phyloP scores from a whole-genome alignment of 1,140 invertebrate genomes.

The Eriosoma lanigerum region DNA sequence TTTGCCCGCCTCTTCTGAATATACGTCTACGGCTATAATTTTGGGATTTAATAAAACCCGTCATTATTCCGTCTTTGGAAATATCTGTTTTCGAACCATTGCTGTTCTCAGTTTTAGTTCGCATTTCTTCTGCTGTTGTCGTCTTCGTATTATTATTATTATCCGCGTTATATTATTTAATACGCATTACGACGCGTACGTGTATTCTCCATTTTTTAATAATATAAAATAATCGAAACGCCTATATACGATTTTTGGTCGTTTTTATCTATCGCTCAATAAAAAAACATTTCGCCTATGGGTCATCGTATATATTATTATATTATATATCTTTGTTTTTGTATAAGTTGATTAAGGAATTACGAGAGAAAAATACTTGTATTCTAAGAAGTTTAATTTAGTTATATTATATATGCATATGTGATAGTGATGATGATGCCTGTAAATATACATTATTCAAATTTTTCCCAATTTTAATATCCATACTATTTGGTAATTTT shows the following conservation, averaged over 20 bases:
- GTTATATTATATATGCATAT: too few species aligned
- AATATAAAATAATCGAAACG: conserved; percentile 3
- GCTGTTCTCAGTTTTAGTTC: too few species aligned
- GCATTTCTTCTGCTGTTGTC: not conserved
- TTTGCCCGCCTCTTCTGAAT: not conserved
- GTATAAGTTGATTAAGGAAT: too few species aligned
- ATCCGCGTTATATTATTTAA: not conserved
- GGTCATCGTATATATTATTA: not conserved
- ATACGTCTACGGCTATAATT: conserved; percentile 3
- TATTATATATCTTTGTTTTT: too few species aligned
- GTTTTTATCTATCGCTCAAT: not conserved
- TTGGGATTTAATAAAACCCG: conserved; percentile 24
- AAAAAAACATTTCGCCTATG: not conserved
- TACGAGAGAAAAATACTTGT: not conserved
- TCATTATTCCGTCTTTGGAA: conserved; percentile 11
- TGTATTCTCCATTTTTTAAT: not conserved
- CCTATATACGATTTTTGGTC: not conserved
- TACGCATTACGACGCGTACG: not conserved
- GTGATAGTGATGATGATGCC: too few species aligned
- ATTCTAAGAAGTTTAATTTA: too few species aligned
- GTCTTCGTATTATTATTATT: not conserved
- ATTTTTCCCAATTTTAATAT: too few species aligned
- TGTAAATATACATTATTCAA: too few species aligned
- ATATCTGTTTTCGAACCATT: not conserved
- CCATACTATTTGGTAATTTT: too few species aligned